These are phyloP conservation scores for Drosophila tristis DNA, from an alignment of 1,140 invertebrate genomes.

Conservation along the genomic window DNA sequence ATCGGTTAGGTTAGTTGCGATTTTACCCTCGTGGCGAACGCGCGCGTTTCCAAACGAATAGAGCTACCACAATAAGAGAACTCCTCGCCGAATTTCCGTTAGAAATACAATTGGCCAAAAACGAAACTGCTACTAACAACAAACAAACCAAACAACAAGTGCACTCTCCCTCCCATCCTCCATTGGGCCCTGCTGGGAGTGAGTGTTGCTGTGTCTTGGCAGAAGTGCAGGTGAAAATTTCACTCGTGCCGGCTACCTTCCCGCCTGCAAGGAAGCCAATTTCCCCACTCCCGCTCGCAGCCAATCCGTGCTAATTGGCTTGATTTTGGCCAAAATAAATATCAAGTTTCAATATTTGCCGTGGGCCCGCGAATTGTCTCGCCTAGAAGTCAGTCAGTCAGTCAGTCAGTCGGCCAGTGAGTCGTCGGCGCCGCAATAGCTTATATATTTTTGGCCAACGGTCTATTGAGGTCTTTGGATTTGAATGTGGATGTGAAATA, in stretches of 20 bases:
- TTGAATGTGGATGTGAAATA: slow-evolving; percentile 3
- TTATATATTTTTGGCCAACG: slow-evolving; percentile 42
- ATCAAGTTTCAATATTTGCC: slow-evolving; percentile 72
- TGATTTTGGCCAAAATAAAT: slow-evolving; percentile 61
- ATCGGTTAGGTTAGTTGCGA: slow-evolving; percentile 55
- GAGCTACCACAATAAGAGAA: background rate
- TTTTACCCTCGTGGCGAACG: slow-evolving; percentile 70
- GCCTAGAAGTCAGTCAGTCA: slow-evolving; percentile 4
- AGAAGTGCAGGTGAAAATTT: slow-evolving; percentile 7
- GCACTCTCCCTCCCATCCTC: background rate
- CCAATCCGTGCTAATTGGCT: slow-evolving; percentile 65
- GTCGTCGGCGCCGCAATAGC: background rate
- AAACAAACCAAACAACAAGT: slow-evolving; percentile 11
- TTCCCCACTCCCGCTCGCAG: slow-evolving; percentile 23
- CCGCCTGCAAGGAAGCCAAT: slow-evolving; percentile 10
- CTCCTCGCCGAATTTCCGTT: slow-evolving; percentile 26
- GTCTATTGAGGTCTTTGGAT: slow-evolving; percentile 25
- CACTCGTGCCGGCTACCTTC: slow-evolving; percentile 4
- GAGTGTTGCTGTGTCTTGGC: slow-evolving; percentile 12
- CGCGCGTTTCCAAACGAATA: slow-evolving; percentile 56
- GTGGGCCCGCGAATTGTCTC: slow-evolving; percentile 41
- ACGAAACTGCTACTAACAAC: slow-evolving; percentile 8
- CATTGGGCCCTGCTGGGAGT: background rate
- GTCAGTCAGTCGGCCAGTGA: slow-evolving; percentile 25
- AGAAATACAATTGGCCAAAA: slow-evolving; percentile 33